phyloP scores from a whole-genome alignment of 2,888 invertebrate genomes.

The Alcis repandata region DNA sequence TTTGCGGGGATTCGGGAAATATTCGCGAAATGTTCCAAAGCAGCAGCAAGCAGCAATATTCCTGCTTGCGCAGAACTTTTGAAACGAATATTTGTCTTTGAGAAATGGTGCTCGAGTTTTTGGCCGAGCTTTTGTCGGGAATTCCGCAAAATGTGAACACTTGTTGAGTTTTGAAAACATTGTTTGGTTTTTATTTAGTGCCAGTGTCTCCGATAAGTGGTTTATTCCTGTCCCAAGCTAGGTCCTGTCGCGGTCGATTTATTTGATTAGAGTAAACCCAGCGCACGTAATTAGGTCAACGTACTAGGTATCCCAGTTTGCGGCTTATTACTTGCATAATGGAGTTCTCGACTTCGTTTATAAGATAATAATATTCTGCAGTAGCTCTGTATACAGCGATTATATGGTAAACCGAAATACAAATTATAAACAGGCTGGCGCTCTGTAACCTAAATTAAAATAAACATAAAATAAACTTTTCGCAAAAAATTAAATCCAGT shows the following conservation, averaged over 20 bases:
- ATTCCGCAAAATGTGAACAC: constrained; percentile 13
- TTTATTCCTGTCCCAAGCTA: background rate
- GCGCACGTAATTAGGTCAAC: constrained; percentile 8
- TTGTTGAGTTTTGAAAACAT: constrained; percentile 3
- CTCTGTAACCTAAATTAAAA: background rate
- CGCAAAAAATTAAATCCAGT: background rate
- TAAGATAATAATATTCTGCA: background rate
- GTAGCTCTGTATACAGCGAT: constrained; percentile 14
- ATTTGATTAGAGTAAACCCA: background rate
- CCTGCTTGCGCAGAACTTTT: constrained; percentile 21
- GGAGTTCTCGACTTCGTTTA: constrained; percentile 2
- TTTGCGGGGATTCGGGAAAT: constrained; percentile 24
- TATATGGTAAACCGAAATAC: constrained; percentile 17
- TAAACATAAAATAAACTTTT: background rate
- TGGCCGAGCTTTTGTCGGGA: background rate
- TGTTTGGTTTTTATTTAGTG: background rate
- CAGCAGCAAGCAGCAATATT: too few relatives aligned
- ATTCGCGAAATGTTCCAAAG: constrained; percentile 6
- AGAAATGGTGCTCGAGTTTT: constrained; percentile 12
- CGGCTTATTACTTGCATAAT: constrained; percentile 9
- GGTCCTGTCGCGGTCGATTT: too few relatives aligned
- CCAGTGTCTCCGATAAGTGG: background rate
- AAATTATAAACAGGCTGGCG: constrained; percentile 7
- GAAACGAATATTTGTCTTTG: constrained; percentile 17
- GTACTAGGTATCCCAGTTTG: background rate